Base-by-base conservation (phyloP, 2,888 invertebrate species). In the Exephanes ischioxanthus region DNA sequence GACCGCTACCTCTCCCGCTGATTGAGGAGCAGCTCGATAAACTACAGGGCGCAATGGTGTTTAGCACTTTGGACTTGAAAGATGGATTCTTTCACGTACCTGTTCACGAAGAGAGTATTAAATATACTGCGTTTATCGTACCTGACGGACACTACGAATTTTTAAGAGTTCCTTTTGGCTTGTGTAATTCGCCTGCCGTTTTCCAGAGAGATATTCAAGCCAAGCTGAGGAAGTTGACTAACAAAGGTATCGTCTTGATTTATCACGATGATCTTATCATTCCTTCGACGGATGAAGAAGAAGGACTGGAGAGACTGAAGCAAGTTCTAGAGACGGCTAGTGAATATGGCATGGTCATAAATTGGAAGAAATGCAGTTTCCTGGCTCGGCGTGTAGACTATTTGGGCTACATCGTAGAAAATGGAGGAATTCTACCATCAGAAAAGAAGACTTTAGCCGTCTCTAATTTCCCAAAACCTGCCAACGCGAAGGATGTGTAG, bases 1-100 rank as follows among this genome's bases (percentile, higher is more conserved):
- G 89, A 89, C 76, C 71, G 88, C 0, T 88, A 86, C 89, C 87
- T 0, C 41, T 90, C 3, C 89, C 89, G 0, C 33, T 89, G 0
- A 88, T 90, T 0, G 88, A 90, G 7, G 86, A 89, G 33, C 77
- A 88, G 6, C 22, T 90, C 11, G 88, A 88, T 53, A 30, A 55
- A 3, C 73, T 89, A 2, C 80, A 84, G 26, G 82, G 68, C 6
- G 87, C 86, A 0, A 81, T 33, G 41, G 5, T 86, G 19, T 89
- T 80, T 58, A 72, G 72, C 19, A 81, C 79, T 4, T 41, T 88
- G 11, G 79, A 88, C 68, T 61, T 87, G 16, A 83, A 79, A 41
- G 85, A 89, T 14, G 86, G 86, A 11, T 90, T 89, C 30, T 87
- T 87, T 26, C 88, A 89, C 61, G 87, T 89, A 0, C 48, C 45